Evolutionary conservation across 2,888 invertebrate genomes (phyloP).

Genomic region (Dynastes tityus): DNA sequence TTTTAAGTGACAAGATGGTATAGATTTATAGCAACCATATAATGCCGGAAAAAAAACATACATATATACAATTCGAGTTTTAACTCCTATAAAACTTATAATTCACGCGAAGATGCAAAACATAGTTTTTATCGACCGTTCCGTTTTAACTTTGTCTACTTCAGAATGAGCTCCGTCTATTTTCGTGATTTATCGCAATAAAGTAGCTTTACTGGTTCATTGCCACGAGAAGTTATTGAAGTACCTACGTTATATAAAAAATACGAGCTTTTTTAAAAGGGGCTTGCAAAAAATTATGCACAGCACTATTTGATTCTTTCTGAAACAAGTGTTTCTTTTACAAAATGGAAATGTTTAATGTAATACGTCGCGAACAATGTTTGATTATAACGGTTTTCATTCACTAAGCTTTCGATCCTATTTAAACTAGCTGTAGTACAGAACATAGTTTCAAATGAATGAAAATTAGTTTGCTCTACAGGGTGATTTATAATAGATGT

Average conservation of each 20-base stretch:
- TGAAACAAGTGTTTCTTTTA: not conserved
- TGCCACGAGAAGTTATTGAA: constrained; percentile 9
- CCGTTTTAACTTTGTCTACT: not conserved
- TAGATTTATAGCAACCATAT: no score
- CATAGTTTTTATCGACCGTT: not conserved
- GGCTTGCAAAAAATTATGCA: not conserved
- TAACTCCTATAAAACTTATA: not conserved
- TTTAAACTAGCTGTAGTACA: no score
- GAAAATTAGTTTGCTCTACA: no score
- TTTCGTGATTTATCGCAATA: constrained; percentile 21
- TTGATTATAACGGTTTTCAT: not conserved
- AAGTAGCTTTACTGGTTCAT: constrained; percentile 10
- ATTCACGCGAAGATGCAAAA: not conserved
- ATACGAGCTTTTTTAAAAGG: not conserved
- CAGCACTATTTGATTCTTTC: not conserved
- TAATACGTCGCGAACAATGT: no score
- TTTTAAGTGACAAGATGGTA: no score
- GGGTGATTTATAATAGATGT: no score
- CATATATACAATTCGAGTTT: not conserved
- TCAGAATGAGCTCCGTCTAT: not conserved
- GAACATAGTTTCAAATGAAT: no score
- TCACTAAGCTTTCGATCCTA: not conserved
- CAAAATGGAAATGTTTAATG: no score
- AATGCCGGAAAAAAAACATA: no score
- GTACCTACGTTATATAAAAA: not conserved